Conservation (phyloP, 2,113 vertebrate species). For the Columba janthina region DNA sequence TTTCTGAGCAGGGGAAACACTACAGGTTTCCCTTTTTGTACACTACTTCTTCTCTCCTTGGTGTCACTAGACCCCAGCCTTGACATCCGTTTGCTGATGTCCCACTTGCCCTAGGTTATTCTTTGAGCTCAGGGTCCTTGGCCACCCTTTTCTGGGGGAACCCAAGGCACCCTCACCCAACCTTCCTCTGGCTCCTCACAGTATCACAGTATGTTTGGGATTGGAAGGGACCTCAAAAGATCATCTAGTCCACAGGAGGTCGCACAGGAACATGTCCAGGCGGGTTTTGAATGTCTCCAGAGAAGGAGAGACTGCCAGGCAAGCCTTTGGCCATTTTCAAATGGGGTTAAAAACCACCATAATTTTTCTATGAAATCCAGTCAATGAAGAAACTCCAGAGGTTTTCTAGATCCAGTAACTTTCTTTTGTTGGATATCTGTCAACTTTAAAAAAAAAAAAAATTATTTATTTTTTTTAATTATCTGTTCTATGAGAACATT, state of each 20-base stretch:
- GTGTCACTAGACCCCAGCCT: not conserved
- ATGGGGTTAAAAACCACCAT: not conserved
- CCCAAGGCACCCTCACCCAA: not conserved
- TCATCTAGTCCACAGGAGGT: too few relatives aligned
- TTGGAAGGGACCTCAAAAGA: too few relatives aligned
- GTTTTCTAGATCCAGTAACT: not conserved
- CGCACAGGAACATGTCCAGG: too few relatives aligned
- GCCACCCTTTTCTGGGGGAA: not conserved
- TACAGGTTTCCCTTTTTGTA: not conserved
- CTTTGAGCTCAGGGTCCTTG: fast-evolving
- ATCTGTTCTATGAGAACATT: not conserved
- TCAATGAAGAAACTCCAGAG: not conserved
- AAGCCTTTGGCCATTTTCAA: not conserved
- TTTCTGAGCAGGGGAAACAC: not conserved
- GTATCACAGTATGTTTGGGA: too few relatives aligned
- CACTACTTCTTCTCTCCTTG: not conserved
- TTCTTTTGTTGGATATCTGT: not conserved
- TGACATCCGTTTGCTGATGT: not conserved
- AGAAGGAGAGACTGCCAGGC: not conserved
- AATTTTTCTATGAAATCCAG: not conserved
- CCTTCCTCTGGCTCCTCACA: not conserved
- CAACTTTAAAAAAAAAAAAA: not conserved
- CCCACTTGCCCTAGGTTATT: not conserved
- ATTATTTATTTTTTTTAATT: too few relatives aligned
- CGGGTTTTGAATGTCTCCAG: too few relatives aligned